Evolutionary conservation across 1,140 invertebrate species (phyloP).

Genomic region (Lepidurus apus): DNA sequence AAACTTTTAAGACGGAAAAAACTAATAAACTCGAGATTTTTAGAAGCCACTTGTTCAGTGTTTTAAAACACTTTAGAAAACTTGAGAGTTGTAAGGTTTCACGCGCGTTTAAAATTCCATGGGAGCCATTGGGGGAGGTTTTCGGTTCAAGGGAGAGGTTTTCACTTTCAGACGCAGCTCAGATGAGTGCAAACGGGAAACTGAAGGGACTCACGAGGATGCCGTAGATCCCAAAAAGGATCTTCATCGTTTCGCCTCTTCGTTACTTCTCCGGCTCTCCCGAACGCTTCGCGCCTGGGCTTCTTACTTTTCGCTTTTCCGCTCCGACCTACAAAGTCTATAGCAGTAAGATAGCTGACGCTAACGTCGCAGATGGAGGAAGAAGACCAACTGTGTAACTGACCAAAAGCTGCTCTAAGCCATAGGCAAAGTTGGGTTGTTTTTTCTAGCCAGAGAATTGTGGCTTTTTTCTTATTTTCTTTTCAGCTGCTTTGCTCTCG

Average conservation of each 20-base stretch:
- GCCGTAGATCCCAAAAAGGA: conserved; percentile 21
- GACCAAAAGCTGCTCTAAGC: conserved; percentile 8
- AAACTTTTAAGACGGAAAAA: too few species aligned
- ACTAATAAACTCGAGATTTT: too few species aligned
- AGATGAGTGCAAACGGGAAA: conserved; percentile 1
- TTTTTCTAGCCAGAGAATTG: not conserved
- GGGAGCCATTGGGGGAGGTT: not conserved
- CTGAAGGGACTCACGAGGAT: conserved; percentile 13
- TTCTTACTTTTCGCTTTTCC: not conserved
- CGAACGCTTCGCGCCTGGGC: not conserved
- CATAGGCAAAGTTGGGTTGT: not conserved
- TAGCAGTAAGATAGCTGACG: too few species aligned
- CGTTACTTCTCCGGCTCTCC: not conserved
- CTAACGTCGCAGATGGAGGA: too few species aligned
- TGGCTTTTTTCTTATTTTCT: not conserved
- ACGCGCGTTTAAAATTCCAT: too few species aligned
- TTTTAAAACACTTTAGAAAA: too few species aligned
- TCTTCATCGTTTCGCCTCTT: conserved; percentile 3
- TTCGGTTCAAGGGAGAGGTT: not conserved
- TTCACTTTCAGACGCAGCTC: conserved; percentile 17
- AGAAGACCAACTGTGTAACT: not conserved
- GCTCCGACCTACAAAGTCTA: not conserved
- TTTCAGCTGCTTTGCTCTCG: not conserved
- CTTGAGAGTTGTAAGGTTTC: too few species aligned
- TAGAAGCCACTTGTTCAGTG: too few species aligned